Evolutionary conservation across 2,888 invertebrate genomes (phyloP).

Genomic region (Pogonocherus hispidulus): DNA sequence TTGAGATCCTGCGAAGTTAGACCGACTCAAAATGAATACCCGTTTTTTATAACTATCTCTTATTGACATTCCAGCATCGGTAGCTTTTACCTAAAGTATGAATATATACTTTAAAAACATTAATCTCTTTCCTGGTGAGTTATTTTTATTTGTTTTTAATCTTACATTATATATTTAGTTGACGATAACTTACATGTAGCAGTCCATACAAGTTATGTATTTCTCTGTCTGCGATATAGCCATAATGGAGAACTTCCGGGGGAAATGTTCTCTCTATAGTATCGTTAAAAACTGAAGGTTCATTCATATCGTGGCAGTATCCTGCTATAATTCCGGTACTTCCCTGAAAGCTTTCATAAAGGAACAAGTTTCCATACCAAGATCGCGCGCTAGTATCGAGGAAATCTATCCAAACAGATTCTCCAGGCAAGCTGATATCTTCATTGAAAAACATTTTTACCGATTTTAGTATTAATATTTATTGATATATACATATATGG

Average conservation of each 20-base stretch:
- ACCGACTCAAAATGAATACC: slow-evolving; percentile 91
- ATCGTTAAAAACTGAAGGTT: slow-evolving; percentile 94
- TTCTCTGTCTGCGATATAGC: slow-evolving; percentile 87
- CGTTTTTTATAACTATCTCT: slow-evolving; percentile 74
- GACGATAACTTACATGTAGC: slow-evolving; percentile 52
- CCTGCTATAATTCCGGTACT: slow-evolving; percentile 82
- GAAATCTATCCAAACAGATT: slow-evolving; percentile 94
- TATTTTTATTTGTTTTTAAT: too few relatives aligned
- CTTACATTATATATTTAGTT: too few relatives aligned
- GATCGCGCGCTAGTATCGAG: slow-evolving; percentile 86
- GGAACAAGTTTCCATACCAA: slow-evolving; percentile 77
- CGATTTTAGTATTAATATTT: too few relatives aligned
- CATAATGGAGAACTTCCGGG: slow-evolving; percentile 88
- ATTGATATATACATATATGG: too few relatives aligned
- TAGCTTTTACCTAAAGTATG: slow-evolving; percentile 73
- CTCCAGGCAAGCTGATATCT: slow-evolving; percentile 94
- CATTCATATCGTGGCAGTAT: slow-evolving; percentile 99
- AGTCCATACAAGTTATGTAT: slow-evolving; percentile 95
- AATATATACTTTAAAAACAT: too few relatives aligned
- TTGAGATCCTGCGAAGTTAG: slow-evolving; percentile 94
- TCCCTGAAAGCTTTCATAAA: slow-evolving; percentile 75
- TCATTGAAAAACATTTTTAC: too few relatives aligned
- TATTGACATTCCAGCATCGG: slow-evolving; percentile 73
- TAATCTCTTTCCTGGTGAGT: too few relatives aligned
- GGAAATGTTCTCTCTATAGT: slow-evolving; percentile 87